These are phyloP conservation scores for Bufo gargarizans DNA, from an alignment of 2,113 vertebrate species.

Conservation along the genomic window DNA sequence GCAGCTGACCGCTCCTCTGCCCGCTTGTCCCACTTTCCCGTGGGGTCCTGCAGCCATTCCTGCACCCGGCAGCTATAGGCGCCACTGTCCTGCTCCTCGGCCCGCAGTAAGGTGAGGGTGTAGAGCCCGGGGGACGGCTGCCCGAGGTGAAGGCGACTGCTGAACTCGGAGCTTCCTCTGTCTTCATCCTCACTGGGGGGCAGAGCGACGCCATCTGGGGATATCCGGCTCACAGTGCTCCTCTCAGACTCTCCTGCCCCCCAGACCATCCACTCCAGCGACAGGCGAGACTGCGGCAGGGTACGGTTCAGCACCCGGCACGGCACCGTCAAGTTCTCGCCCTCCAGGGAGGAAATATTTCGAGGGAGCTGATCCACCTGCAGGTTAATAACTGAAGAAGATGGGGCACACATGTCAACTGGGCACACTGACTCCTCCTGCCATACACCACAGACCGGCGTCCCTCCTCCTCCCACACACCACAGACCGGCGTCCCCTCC, in stretches of 20 bases:
- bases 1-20: constrained; percentile 84
- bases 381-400: constrained; percentile 81
- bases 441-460: no score
- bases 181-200: constrained; percentile 76
- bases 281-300: constrained; percentile 81
- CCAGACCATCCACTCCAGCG: constrained; percentile 87
- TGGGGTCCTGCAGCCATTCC: constrained; percentile 91
- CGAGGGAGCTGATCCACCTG: constrained; percentile 86
- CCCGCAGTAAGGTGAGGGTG: constrained; percentile 83
- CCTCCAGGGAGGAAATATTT: constrained; percentile 85
- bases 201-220: constrained; percentile 74
- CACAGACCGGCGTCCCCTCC: no score
- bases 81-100: constrained; percentile 84
- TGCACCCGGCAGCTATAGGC: constrained; percentile 76
- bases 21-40: constrained; percentile 84
- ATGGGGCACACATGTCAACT: neutral
- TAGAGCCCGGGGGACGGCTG: constrained; percentile 79
- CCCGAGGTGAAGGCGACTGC: constrained; percentile 82
- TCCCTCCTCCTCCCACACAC: no score
- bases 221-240: constrained; percentile 79
- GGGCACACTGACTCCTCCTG: neutral
- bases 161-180: constrained; percentile 73
- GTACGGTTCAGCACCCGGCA: constrained; percentile 86
- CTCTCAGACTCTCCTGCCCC: constrained; percentile 75
- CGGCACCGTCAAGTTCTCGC: constrained; percentile 86